Evolutionary conservation across 2,797 vertebrate species (phyloP).

Genomic region (Enteromius anoplus): DNA sequence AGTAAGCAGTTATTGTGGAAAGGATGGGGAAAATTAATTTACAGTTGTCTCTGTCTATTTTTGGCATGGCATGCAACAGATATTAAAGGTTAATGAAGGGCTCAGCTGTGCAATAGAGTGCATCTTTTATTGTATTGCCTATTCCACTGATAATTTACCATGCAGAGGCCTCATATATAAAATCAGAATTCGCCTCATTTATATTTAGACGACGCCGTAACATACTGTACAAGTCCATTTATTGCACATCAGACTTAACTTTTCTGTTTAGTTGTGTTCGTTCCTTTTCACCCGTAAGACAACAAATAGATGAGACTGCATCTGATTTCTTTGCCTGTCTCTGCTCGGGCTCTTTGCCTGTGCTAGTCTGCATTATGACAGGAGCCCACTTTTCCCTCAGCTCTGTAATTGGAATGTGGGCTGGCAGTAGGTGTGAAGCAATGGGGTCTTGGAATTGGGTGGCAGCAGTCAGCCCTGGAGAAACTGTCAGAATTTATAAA

Average conservation of each 20-base stretch:
- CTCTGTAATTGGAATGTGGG: constrained; percentile 77
- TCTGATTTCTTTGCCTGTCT: constrained; percentile 50
- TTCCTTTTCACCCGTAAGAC: neutral
- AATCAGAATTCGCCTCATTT: neutral
- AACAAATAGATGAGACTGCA: constrained; percentile 37
- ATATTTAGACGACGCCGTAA: neutral
- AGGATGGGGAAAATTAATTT: constrained; percentile 17
- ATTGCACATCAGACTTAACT: constrained; percentile 15
- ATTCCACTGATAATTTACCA: constrained; percentile 3
- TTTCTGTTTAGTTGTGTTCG: neutral
- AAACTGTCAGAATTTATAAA: constrained; percentile 73
- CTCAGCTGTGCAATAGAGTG: constrained; percentile 16
- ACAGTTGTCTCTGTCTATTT: constrained; percentile 14
- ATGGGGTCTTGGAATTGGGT: constrained; percentile 74
- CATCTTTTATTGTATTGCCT: constrained; percentile 23
- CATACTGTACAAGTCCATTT: neutral
- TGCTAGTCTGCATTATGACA: constrained; percentile 64
- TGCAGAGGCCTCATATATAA: neutral
- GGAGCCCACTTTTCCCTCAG: constrained; percentile 62
- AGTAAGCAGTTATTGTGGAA: constrained; percentile 12
- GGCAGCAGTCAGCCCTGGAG: constrained; percentile 68
- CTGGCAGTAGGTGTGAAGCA: constrained; percentile 75
- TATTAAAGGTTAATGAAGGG: constrained; percentile 54
- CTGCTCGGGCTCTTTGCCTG: constrained; percentile 34
- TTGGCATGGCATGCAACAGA: constrained; percentile 16